Conservation (phyloP, 2,113 vertebrate species). For the Rafetus swinhoei region DNA sequence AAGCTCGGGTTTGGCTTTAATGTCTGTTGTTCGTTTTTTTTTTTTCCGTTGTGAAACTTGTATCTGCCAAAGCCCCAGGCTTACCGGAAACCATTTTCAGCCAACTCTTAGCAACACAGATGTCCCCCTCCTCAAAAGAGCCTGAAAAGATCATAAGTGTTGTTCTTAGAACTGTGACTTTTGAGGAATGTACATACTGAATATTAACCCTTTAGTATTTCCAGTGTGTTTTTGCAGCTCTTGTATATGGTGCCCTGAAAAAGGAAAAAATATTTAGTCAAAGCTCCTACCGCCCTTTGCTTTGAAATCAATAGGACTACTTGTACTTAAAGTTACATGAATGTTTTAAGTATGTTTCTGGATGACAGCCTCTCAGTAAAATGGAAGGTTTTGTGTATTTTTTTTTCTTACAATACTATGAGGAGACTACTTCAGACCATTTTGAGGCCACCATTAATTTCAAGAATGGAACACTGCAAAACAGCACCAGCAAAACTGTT, state of each 20-base stretch:
- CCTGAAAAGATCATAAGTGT: conserved; percentile 33
- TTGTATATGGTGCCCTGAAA: conserved; percentile 8
- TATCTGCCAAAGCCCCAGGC: conserved; percentile 8
- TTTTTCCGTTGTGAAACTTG: not conserved
- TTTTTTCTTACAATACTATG: not conserved
- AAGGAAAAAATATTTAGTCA: not conserved
- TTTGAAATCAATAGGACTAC: not conserved
- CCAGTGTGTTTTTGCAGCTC: conserved; percentile 6
- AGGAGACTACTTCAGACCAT: not conserved
- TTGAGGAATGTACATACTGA: conserved; percentile 24
- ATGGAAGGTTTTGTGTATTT: not conserved
- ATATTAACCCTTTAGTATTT: conserved; percentile 56
- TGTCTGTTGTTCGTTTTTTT: not conserved
- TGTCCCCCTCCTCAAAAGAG: conserved; percentile 10
- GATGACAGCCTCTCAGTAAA: not conserved
- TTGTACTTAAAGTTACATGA: not conserved
- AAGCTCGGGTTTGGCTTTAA: conserved; percentile 35
- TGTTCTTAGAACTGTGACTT: not conserved
- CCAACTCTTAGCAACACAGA: conserved; percentile 46
- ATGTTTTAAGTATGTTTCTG: not conserved
- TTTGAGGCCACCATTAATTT: not conserved
- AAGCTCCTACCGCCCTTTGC: not conserved
- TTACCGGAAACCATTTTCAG: conserved; percentile 60
- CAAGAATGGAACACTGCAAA: not conserved
- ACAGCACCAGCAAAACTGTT: not conserved